Evolutionary conservation across 2,113 vertebrate genomes (phyloP), one percentile per base, ranked within the genome.

Genomic region (Australoheros scitulus): DNA sequence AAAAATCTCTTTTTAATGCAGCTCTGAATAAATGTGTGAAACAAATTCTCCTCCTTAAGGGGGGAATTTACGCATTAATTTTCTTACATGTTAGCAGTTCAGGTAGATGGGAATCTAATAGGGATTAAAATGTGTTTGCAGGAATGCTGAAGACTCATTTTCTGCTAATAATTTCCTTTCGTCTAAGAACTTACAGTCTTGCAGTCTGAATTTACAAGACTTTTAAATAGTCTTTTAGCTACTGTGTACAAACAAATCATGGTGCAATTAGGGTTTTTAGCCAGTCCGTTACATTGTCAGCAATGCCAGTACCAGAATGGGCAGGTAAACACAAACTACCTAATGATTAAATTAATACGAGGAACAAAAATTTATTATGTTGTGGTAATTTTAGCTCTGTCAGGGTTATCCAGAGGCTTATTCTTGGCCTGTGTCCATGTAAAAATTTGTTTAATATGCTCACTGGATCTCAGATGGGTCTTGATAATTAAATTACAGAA

Each of bases 21-120:
- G 79, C 76, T 50, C 14, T 74, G 83, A 86, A 85, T 79, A 56
- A 64, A 79, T 72, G 79, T 74, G 79, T 61, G 59, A 83, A 85
- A 75, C 64, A 64, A 58, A 82, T 87, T 68, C 41, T 56, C 6
- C 63, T 79, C 79, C 58, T 70, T 55, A 11, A 83, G 76, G 82
- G 75, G 24, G 29, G 7, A 58, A 57, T 82, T 91, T 50, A 79
- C 68, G 17, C 91, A 61, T 84, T 83, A 4, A 85, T 91, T 76
- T 75, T n/a, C 56, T 24, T 52, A 74, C 79, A 24, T 79, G 85
- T 84, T 83, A 80, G 61, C 36, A 6, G 38, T 79, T 80, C 83
- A 90, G 87, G 87, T 90, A 72, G 81, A 83, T 43, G 52, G 36
- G 26, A 38, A 72, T 80, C 80, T 88, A 80, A 82, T 15, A 18